Evolutionary conservation across 2,888 invertebrate species (phyloP).

Genomic region (Volucella inflata): DNA sequence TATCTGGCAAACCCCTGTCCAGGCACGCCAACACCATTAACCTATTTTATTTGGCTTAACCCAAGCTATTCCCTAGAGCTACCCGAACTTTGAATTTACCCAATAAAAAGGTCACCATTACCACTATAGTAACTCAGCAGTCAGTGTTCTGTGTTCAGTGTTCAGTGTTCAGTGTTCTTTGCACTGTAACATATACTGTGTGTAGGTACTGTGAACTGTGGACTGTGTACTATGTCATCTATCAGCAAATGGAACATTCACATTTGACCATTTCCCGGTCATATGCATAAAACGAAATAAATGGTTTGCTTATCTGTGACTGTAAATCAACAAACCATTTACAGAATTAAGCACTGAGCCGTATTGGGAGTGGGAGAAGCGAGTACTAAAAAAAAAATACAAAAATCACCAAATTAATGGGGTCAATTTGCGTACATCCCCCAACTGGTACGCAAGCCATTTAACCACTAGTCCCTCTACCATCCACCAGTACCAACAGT

Average conservation of each 20-base stretch:
- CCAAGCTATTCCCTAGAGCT: no score
- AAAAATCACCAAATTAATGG: conserved; percentile 77
- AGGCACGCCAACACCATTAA: no score
- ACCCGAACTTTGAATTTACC: not conserved
- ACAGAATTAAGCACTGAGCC: conserved; percentile 57
- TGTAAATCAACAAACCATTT: conserved; percentile 75
- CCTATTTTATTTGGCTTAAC: no score
- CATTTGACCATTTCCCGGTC: conserved; percentile 64
- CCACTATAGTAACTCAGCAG: no score
- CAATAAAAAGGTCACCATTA: not conserved
- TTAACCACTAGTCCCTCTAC: conserved; percentile 29
- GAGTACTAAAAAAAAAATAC: conserved; percentile 20
- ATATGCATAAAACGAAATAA: conserved; percentile 73
- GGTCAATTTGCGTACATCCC: conserved; percentile 80
- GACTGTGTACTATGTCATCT: conserved; percentile 27
- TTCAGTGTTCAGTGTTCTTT: no score
- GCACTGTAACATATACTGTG: no score
- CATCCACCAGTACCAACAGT: conserved; percentile 14
- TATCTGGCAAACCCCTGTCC: no score
- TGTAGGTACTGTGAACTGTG: no score
- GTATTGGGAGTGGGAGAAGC: conserved; percentile 9
- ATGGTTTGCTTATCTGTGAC: conserved; percentile 68
- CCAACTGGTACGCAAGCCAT: conserved; percentile 51
- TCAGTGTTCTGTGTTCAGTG: no score
- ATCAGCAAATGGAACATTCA: conserved; percentile 55